Conservation (phyloP, 2,888 invertebrate species). For the Psylliodes chrysocephalus region DNA sequence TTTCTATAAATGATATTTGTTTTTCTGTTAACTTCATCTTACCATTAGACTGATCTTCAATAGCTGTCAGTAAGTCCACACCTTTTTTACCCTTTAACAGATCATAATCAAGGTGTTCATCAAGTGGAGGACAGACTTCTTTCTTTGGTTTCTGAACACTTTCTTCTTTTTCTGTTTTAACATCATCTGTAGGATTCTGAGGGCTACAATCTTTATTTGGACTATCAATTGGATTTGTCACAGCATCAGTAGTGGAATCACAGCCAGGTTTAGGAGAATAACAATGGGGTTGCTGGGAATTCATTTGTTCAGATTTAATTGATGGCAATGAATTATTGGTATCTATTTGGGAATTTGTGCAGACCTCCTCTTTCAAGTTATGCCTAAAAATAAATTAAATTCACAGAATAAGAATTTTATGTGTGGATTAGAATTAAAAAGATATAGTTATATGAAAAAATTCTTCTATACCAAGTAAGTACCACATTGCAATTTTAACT, state of each 20-base stretch:
- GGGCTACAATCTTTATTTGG: no score
- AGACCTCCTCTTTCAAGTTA: neutral
- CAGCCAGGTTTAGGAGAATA: slow-evolving; percentile 48
- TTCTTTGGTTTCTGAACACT: slow-evolving; percentile 48
- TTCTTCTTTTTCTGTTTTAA: slow-evolving; percentile 27
- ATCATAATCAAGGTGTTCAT: slow-evolving; percentile 53
- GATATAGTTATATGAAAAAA: no score
- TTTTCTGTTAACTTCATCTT: slow-evolving; percentile 47
- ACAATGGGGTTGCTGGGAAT: slow-evolving; percentile 20
- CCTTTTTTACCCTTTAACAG: slow-evolving; percentile 57
- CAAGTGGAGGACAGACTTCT: slow-evolving; percentile 49
- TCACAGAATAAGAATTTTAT: no score
- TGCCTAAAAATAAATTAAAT: neutral
- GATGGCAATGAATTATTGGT: slow-evolving; percentile 31
- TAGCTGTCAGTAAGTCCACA: slow-evolving; percentile 56
- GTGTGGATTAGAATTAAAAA: no score
- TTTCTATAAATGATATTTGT: slow-evolving; percentile 47
- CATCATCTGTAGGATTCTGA: neutral
- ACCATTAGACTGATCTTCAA: slow-evolving; percentile 56
- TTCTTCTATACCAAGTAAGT: no score
- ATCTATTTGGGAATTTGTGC: slow-evolving; percentile 17
- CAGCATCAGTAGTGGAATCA: slow-evolving; percentile 53
- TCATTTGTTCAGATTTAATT: slow-evolving; percentile 15
- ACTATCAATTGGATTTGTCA: slow-evolving; percentile 44
- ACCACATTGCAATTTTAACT: no score